Conservation (phyloP, 2,113 vertebrate species). For the Aegotheles bennettii region DNA sequence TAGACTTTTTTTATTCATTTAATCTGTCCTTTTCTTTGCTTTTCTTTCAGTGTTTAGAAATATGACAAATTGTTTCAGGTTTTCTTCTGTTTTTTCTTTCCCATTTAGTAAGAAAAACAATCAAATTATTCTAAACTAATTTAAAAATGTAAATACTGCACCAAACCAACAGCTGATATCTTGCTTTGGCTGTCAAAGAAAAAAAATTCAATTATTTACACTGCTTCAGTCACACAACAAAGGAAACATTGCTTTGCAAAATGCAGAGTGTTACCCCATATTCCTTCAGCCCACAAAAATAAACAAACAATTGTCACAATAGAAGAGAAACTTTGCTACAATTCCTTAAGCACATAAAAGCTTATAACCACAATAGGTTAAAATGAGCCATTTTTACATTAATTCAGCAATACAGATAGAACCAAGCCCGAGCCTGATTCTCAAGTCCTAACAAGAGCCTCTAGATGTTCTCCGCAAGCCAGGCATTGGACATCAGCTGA, state of each 20-base stretch:
- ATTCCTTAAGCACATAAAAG: not conserved
- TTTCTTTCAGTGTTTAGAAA: not conserved
- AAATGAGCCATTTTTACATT: not conserved
- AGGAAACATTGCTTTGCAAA: not conserved
- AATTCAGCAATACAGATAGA: not conserved
- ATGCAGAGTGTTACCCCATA: not conserved
- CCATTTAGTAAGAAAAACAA: not conserved
- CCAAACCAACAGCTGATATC: not conserved
- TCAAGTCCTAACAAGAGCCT: not conserved
- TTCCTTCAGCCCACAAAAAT: not conserved
- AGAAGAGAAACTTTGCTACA: not conserved
- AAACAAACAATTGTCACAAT: not conserved
- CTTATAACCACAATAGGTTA: not conserved
- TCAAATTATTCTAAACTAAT: not conserved
- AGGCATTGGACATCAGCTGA: not conserved
- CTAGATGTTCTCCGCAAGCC: not conserved
- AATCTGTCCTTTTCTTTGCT: not conserved
- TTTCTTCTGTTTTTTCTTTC: not conserved
- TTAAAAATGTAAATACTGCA: not conserved
- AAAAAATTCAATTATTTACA: conserved; percentile 14
- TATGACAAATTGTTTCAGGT: not conserved
- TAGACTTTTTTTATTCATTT: not conserved
- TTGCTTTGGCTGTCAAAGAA: conserved; percentile 21
- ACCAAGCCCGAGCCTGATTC: not conserved
- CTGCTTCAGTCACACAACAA: conserved; percentile 1